phyloP scores from a whole-genome alignment of 2,888 invertebrate species.

The Drosophila borborema region DNA sequence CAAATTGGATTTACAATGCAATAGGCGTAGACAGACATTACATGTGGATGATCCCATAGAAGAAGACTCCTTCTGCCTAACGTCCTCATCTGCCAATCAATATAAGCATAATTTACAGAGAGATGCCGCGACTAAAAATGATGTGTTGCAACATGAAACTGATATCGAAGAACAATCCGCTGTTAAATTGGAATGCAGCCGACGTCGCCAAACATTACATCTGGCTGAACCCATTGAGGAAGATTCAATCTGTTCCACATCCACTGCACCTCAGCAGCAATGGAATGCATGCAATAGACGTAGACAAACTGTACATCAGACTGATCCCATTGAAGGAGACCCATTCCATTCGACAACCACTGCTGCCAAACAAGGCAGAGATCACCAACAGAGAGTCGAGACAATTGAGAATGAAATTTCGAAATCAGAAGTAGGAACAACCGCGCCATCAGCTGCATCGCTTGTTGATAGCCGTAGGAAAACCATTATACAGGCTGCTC shows the following conservation, averaged over 20 bases:
- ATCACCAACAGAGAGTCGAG: background rate
- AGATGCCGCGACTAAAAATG: background rate
- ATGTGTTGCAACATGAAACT: background rate
- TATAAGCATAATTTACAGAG: background rate
- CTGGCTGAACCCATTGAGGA: conserved; percentile 18
- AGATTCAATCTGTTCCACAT: conserved; percentile 3
- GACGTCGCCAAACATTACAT: conserved; percentile 18
- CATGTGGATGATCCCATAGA: conserved; percentile 20
- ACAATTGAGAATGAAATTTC: background rate
- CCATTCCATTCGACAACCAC: background rate
- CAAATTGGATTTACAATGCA: background rate
- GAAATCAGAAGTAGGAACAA: background rate
- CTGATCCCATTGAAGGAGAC: conserved; percentile 19
- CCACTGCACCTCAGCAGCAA: background rate
- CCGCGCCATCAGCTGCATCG: background rate
- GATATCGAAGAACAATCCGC: background rate
- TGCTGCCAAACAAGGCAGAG: background rate
- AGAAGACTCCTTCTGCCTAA: conserved; percentile 26
- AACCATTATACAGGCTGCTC: background rate
- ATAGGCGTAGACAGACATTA: conserved; percentile 11
- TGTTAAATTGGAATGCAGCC: background rate
- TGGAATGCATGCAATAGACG: background rate
- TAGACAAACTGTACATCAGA: background rate
- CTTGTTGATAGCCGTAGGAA: background rate
- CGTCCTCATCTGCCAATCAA: background rate